Base-by-base conservation (phyloP, 2,888 invertebrate genomes). In the Saturnia pavonia region DNA sequence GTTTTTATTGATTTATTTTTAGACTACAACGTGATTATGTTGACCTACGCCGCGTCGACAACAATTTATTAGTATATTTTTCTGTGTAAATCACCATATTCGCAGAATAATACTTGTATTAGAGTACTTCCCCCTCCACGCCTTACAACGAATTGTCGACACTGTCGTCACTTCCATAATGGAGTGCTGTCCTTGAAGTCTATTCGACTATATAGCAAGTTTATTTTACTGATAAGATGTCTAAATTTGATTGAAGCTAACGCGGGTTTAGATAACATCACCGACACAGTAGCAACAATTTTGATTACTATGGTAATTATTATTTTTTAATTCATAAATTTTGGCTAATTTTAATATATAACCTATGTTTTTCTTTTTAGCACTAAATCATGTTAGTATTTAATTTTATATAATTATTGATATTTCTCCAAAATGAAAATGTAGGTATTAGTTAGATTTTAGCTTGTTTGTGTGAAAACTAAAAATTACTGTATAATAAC, bases 221-320 rank as follows among this genome's bases (percentile, higher is more conserved):
- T 60, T 60, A 60, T 19, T 14, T n/a, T 22, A 54, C 22, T 54
- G 57, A 60, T 60, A 60, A 60, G 25, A 27, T 60, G 57, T 60
- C 16, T 27, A 60, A 60, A 27, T 60, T 60, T 60, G 57, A 60
- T 60, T 60, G 12, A 60, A 60, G 9, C 25, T 27, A 27, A 60
- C 57, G 27, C 57, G 25, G 25, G 57, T 60, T 60, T 60, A 27
- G 57, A 60, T 60, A 60, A 60, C 57, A 25, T 60, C 57, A 54
- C 22, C 6, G 54, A 54, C 22, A 27, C 11, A 27, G 14, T 27
- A 14, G 27, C 3, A 6, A 60, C 57, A 60, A 11, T 14, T 25
- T 0, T 60, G 25, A 25, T 60, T 25, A 60, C 14, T 25, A 27
- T 60, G 54, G 57, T 60, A 60, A 60, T 60, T 60, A 27, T 27